Percentiles rank a stretch among this genome's conserved stretches.
phyloP scores from a whole-genome alignment of 1,140 invertebrate genomes.

The Papilio polyxenes region DNA sequence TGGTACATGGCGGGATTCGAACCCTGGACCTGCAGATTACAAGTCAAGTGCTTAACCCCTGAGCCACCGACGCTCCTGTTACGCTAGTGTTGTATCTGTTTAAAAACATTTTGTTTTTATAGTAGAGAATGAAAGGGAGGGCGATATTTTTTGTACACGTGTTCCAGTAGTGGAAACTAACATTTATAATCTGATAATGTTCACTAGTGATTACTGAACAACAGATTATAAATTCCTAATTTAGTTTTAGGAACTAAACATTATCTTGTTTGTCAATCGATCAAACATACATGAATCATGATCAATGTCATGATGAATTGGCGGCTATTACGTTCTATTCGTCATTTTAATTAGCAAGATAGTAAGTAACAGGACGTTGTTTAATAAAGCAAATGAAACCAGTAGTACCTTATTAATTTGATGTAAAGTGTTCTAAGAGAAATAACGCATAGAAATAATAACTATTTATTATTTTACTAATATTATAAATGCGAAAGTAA shows the following conservation, averaged over 20 bases:
- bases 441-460: too few relatives aligned
- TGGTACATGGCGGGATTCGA: too few relatives aligned
- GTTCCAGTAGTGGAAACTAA: background rate
- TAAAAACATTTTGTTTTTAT: too few relatives aligned
- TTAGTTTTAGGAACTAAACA: background rate
- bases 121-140: background rate
- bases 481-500: too few relatives aligned
- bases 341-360: background rate
- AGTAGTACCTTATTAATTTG: too few relatives aligned
- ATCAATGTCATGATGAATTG: background rate
- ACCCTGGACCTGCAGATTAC: too few relatives aligned
- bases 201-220: background rate
- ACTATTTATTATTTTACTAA: too few relatives aligned
- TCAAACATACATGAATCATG: background rate
- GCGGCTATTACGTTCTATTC: background rate
- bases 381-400: background rate
- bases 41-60: too few relatives aligned
- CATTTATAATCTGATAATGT: background rate
- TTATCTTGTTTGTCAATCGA: background rate
- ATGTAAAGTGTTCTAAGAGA: too few relatives aligned
- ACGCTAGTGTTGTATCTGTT: too few relatives aligned
- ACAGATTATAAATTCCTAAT: background rate
- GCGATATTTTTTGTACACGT: too few relatives aligned
- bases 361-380: background rate
- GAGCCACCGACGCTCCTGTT: too few relatives aligned